These are phyloP conservation scores for Phalloptychus januarius DNA, from an alignment of 2,797 vertebrate species.

Conservation along the genomic window DNA sequence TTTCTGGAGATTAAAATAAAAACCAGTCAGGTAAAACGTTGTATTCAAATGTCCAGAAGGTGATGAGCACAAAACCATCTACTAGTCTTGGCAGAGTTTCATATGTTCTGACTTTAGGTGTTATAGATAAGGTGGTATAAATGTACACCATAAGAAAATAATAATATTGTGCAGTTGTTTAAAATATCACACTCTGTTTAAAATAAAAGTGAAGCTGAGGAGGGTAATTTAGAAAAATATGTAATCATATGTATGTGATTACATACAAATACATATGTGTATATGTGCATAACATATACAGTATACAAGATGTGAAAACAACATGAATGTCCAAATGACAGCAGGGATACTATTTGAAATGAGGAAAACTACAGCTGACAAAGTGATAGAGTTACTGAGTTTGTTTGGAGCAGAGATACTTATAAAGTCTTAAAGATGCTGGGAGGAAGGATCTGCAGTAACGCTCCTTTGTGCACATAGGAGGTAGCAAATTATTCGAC, in stretches of 20 bases:
- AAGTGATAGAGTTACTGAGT: not conserved
- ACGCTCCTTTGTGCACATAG: not conserved
- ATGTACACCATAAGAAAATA: too few relatives aligned
- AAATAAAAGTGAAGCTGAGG: not conserved
- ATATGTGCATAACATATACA: too few relatives aligned
- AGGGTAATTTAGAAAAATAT: not conserved
- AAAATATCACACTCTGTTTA: not conserved
- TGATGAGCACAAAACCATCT: too few relatives aligned
- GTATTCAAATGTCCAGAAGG: not conserved
- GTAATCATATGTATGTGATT: too few relatives aligned
- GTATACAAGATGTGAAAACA: too few relatives aligned
- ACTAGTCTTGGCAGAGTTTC: too few relatives aligned
- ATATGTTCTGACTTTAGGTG: too few relatives aligned
- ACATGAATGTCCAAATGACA: too few relatives aligned
- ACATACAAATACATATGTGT: too few relatives aligned
- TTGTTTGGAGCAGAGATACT: not conserved
- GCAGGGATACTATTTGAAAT: too few relatives aligned
- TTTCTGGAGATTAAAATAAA: not conserved
- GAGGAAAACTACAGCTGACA: too few relatives aligned
- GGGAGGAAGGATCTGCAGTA: not conserved
- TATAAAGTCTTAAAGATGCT: not conserved
- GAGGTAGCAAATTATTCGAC: not conserved
- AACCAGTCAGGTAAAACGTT: not conserved
- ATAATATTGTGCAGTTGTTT: not conserved
- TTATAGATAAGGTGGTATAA: too few relatives aligned